Percentiles rank a stretch among this genome's conserved stretches.
Evolutionary conservation across 2,797 vertebrate species (phyloP).

Genomic region (Eurystomus glaucurus): DNA sequence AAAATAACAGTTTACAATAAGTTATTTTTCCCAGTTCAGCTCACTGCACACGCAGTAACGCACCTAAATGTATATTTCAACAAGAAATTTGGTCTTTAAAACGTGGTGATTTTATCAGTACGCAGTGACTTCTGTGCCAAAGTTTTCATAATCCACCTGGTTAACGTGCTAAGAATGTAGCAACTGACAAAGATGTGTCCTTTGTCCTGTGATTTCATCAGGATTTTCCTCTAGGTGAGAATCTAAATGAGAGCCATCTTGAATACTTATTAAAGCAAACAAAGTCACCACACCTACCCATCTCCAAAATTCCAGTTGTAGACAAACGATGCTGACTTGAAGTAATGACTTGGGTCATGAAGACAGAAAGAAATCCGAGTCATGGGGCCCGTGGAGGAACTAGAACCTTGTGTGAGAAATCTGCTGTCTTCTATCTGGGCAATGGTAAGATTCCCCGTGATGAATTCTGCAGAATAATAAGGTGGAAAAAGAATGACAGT

Average conservation of each 20-base stretch:
- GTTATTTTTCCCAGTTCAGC: background rate
- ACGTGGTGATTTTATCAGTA: background rate
- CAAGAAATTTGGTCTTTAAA: background rate
- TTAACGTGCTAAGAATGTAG: background rate
- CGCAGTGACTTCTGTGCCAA: background rate
- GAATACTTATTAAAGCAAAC: background rate
- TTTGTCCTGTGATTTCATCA: background rate
- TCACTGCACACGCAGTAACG: background rate
- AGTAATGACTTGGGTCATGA: conserved; percentile 86
- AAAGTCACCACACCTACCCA: conserved; percentile 81
- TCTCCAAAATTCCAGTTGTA: conserved; percentile 92
- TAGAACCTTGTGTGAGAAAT: conserved; percentile 75
- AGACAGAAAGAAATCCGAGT: conserved; percentile 88
- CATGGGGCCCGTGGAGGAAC: conserved; percentile 80
- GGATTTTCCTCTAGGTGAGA: background rate
- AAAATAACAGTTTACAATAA: background rate
- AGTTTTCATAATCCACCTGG: background rate
- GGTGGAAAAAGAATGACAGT: background rate
- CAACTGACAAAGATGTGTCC: background rate
- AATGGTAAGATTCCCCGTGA: conserved; percentile 87
- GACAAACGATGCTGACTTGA: conserved; percentile 83
- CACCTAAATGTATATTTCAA: background rate
- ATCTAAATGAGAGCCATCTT: background rate
- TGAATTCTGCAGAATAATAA: conserved; percentile 72
- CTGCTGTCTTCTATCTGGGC: conserved; percentile 86